These are phyloP conservation scores for Parotia lawesii DNA, from an alignment of 2,113 vertebrate species.

Conservation along the genomic window DNA sequence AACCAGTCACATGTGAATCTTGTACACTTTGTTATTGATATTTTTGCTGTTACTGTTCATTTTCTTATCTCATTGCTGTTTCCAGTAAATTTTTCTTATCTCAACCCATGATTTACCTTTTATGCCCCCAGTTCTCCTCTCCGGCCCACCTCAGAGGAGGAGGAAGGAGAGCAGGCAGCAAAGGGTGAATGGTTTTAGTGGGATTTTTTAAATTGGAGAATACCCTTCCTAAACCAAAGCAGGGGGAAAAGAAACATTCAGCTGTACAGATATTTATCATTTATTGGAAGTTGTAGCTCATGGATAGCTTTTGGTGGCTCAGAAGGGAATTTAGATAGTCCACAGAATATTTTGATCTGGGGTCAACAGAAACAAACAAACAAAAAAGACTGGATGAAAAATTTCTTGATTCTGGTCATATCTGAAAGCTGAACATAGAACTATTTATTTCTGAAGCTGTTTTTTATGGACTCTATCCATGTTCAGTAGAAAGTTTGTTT, in stretches of 20 bases:
- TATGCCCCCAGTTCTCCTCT: background rate
- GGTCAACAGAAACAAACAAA: background rate
- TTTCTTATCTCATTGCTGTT: background rate
- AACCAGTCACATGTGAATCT: background rate
- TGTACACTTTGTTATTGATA: background rate
- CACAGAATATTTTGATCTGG: background rate
- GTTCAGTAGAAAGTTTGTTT: background rate
- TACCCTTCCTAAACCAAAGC: background rate
- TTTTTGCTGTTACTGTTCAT: accelerated
- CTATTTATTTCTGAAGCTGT: background rate
- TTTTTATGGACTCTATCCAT: background rate
- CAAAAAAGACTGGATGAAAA: background rate
- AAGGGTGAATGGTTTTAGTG: background rate
- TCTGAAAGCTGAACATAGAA: background rate
- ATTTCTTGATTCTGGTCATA: background rate
- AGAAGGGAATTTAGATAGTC: background rate
- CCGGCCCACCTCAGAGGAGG: too few relatives aligned
- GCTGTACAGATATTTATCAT: background rate
- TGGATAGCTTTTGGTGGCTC: background rate
- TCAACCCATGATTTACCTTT: background rate
- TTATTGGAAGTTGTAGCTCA: background rate
- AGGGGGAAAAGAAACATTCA: accelerated
- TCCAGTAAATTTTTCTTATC: background rate
- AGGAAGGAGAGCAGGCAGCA: background rate
- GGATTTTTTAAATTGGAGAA: background rate